A percentile compares a stretch with the other conserved stretches of the same genome.
Evolutionary conservation across 2,113 vertebrate genomes (phyloP).

Genomic region (Acinonyx jubatus): DNA sequence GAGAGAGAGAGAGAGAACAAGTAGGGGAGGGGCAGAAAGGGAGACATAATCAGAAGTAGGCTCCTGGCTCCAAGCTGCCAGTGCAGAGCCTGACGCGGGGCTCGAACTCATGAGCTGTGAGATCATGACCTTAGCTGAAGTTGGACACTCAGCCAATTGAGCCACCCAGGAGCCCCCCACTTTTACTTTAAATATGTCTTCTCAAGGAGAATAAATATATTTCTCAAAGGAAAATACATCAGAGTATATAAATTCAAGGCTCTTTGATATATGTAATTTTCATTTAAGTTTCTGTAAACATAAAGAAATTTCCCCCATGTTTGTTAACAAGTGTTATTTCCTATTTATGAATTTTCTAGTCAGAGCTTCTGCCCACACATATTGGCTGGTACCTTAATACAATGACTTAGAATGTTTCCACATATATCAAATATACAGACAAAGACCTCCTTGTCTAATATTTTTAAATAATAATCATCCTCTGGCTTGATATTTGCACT

Average conservation of each 20-base stretch:
- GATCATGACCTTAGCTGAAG: too few relatives aligned
- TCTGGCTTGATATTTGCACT: slow-evolving; percentile 8
- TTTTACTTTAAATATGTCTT: slow-evolving; percentile 12
- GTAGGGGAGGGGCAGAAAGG: too few relatives aligned
- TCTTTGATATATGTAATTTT: neutral
- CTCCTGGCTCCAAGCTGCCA: too few relatives aligned
- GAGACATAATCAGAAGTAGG: too few relatives aligned
- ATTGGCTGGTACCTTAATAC: neutral
- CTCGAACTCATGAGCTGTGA: too few relatives aligned
- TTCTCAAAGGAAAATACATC: neutral
- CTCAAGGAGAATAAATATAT: neutral
- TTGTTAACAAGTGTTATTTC: slow-evolving; percentile 12
- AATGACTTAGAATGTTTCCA: neutral
- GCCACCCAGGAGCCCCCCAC: too few relatives aligned
- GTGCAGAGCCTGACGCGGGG: too few relatives aligned
- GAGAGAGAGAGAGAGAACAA: too few relatives aligned
- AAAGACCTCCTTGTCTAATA: neutral
- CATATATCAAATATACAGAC: neutral
- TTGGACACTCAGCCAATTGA: too few relatives aligned
- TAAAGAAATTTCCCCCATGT: neutral
- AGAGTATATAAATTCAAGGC: neutral
- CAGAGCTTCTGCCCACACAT: neutral
- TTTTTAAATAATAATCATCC: neutral
- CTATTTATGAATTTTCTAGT: slow-evolving; percentile 38
- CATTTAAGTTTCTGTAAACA: slow-evolving; percentile 16